Conservation (phyloP, 2,888 invertebrate genomes). For the Scaptomyza caliginosa region DNA sequence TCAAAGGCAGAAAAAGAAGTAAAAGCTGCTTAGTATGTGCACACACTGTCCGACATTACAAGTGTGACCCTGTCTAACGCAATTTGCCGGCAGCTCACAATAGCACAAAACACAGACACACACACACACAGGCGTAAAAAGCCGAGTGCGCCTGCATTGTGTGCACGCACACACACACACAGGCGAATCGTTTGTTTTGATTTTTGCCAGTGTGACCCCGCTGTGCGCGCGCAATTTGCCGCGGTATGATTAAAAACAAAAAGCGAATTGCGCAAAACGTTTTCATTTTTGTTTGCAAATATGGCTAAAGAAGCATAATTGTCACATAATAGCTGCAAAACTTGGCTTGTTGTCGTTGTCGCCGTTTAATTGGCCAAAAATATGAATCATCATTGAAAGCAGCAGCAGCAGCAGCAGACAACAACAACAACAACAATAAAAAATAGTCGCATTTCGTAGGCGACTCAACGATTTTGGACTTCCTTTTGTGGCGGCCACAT, state of each 20-base stretch:
- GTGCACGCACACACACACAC: constrained; percentile 29
- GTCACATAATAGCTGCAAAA: constrained; percentile 48
- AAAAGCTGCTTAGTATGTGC: constrained; percentile 13
- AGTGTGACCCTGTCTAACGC: constrained; percentile 25
- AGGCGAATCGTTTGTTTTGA: background rate
- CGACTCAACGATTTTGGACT: constrained; percentile 50
- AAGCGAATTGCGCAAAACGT: constrained; percentile 7
- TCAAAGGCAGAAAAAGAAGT: no score
- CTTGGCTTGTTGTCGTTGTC: constrained; percentile 18
- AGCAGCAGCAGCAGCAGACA: constrained; percentile 8
- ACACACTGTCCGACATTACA: constrained; percentile 2
- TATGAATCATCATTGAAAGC: constrained; percentile 42
- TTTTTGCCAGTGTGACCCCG: constrained; percentile 41
- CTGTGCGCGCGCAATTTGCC: constrained; percentile 11
- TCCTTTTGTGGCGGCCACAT: constrained; percentile 53
- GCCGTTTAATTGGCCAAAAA: constrained; percentile 43
- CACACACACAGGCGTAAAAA: background rate
- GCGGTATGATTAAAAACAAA: constrained; percentile 1
- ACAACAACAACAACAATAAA: constrained; percentile 31
- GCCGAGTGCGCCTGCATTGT: background rate
- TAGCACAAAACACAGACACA: no score
- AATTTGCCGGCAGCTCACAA: no score
- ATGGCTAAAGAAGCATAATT: constrained; percentile 54
- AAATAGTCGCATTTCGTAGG: constrained; percentile 49
- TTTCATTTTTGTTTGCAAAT: constrained; percentile 21